Evolutionary conservation across 2,888 invertebrate genomes (phyloP).

Genomic region (Spodoptera exigua): DNA sequence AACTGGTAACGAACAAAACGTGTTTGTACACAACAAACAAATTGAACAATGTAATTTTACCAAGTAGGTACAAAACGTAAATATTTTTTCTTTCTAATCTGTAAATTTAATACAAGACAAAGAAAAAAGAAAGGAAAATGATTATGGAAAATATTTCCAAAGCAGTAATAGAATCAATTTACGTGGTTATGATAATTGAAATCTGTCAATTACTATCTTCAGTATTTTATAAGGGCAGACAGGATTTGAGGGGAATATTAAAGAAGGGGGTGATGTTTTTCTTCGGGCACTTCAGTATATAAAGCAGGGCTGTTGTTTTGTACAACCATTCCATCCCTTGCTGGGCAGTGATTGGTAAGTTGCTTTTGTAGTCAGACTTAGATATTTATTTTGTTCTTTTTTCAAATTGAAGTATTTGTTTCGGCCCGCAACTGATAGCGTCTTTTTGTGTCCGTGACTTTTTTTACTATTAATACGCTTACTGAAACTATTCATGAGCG

Average conservation of each 20-base stretch:
- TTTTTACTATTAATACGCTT: too few relatives aligned
- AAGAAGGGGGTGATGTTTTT: constrained; percentile 81
- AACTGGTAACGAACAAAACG: too few relatives aligned
- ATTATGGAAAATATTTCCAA: constrained; percentile 62
- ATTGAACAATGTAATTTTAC: too few relatives aligned
- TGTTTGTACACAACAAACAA: too few relatives aligned
- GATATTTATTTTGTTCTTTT: too few relatives aligned
- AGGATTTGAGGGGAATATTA: constrained; percentile 84
- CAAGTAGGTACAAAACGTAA: too few relatives aligned
- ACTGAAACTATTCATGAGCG: too few relatives aligned
- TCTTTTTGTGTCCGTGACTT: too few relatives aligned
- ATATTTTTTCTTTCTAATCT: too few relatives aligned
- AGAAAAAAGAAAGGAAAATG: constrained; percentile 29
- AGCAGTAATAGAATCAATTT: constrained; percentile 74
- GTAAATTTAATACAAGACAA: neutral
- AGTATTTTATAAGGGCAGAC: constrained; percentile 68
- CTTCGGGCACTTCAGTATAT: constrained; percentile 70
- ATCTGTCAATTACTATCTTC: constrained; percentile 82
- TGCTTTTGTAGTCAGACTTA: too few relatives aligned
- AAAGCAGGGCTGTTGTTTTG: constrained; percentile 63
- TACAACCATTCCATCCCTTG: constrained; percentile 63
- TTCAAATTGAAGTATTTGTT: too few relatives aligned
- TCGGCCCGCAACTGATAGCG: too few relatives aligned
- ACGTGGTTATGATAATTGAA: constrained; percentile 77
- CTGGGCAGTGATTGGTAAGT: constrained; percentile 55